Evolutionary conservation across 1,140 invertebrate genomes (phyloP).

Genomic region (Euura lappo): DNA sequence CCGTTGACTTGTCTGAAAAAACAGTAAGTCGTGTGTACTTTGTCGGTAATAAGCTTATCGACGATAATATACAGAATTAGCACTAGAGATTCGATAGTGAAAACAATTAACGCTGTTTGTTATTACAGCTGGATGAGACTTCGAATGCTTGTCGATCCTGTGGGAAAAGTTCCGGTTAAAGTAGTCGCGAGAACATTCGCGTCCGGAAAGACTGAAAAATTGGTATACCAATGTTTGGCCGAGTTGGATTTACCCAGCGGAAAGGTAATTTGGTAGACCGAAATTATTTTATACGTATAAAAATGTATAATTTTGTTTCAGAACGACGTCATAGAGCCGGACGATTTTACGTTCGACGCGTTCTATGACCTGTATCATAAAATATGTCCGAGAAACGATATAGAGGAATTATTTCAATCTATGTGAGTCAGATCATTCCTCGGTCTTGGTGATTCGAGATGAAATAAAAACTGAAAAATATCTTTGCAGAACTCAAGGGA

Average conservation of each 20-base stretch:
- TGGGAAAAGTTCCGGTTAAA: constrained; percentile 96
- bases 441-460: neutral
- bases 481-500: constrained; percentile 81
- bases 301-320: constrained; percentile 45
- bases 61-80: neutral
- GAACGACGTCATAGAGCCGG: constrained; percentile 94
- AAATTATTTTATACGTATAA: neutral
- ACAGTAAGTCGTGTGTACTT: constrained; percentile 80
- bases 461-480: neutral
- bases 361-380: constrained; percentile 99
- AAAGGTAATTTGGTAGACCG: constrained; percentile 70
- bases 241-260: constrained; percentile 94
- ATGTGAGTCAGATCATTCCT: constrained; percentile 77
- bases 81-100: neutral
- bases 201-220: constrained; percentile 97
- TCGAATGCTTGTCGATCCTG: constrained; percentile 89
- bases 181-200: constrained; percentile 97
- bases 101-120: neutral
- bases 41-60: too few relatives aligned
- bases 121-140: constrained; percentile 95
- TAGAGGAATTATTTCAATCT: constrained; percentile 96
- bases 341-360: constrained; percentile 97
- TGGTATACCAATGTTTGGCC: constrained; percentile 95
- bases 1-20: constrained; percentile 98
- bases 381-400: constrained; percentile 98